These are phyloP conservation scores for Bruchidius siliquastri DNA, from an alignment of 2,888 invertebrate species.

Conservation along the genomic window DNA sequence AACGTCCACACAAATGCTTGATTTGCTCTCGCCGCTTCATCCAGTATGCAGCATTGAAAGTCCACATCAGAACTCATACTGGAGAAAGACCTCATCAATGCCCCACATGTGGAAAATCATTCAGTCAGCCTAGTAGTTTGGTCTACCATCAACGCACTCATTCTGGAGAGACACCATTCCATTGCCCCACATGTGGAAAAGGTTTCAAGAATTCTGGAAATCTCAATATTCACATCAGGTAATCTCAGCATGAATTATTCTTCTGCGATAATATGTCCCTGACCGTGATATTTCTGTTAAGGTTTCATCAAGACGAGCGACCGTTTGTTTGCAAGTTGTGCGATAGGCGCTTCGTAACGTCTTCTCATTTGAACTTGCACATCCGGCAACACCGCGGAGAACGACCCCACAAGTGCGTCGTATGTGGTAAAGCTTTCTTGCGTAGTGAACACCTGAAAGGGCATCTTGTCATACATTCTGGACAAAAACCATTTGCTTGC, in stretches of 20 bases:
- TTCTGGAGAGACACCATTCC: constrained; percentile 33
- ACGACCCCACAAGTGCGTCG: constrained; percentile 44
- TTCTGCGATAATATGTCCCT: too few species aligned
- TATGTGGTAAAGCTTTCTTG: constrained; percentile 53
- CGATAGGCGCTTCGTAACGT: constrained; percentile 35
- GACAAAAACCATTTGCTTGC: constrained; percentile 57
- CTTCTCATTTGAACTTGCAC: constrained; percentile 37
- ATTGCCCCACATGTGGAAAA: constrained; percentile 31
- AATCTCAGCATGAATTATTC: constrained; percentile 1
- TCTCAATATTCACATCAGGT: constrained; percentile 34
- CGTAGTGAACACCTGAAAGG: constrained; percentile 51
- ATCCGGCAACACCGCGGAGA: constrained; percentile 36
- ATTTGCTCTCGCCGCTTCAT: constrained; percentile 29
- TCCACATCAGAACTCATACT: constrained; percentile 35
- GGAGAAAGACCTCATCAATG: constrained; percentile 42
- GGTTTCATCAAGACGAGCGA: constrained; percentile 36
- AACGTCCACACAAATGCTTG: constrained; percentile 27
- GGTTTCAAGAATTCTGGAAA: constrained; percentile 35
- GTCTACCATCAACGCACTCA: constrained; percentile 33
- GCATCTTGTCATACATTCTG: constrained; percentile 55
- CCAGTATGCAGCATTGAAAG: constrained; percentile 27
- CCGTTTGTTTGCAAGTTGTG: constrained; percentile 34
- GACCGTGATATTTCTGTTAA: constrained; percentile 1
- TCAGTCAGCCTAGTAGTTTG: constrained; percentile 31
- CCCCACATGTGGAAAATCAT: constrained; percentile 41